phyloP scores from a whole-genome alignment of 2,888 invertebrate genomes.

The Galerucella pusilla region DNA sequence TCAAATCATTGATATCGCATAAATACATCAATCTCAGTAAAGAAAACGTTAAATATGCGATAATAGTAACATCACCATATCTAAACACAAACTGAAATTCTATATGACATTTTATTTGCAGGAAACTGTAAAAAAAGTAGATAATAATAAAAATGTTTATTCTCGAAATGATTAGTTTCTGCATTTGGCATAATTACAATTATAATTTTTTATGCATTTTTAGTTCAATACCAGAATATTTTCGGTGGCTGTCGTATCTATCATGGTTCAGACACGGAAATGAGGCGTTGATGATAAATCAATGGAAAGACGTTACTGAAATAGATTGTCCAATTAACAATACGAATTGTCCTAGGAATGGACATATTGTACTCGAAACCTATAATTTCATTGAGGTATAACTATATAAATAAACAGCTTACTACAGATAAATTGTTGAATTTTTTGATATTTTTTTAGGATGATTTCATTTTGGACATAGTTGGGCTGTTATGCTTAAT shows the following conservation, averaged over 20 bases:
- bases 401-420: too few species aligned
- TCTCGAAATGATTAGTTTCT: too few species aligned
- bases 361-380: slow-evolving; percentile 81
- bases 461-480: not conserved
- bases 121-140: too few species aligned
- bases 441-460: not conserved
- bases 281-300: slow-evolving; percentile 88
- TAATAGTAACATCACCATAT: too few species aligned
- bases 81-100: too few species aligned
- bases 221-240: slow-evolving; percentile 85
- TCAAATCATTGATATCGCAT: too few species aligned
- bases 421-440: too few species aligned
- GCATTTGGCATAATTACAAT: too few species aligned
- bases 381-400: slow-evolving; percentile 80
- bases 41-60: too few species aligned
- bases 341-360: slow-evolving; percentile 82
- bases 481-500: not conserved
- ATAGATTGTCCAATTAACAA: slow-evolving; percentile 79
- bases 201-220: slow-evolving; percentile 35
- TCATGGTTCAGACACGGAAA: slow-evolving; percentile 95
- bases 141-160: too few species aligned
- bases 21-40: too few species aligned
- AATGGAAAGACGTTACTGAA: slow-evolving; percentile 83
- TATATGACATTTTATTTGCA: too few species aligned
- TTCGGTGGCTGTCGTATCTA: slow-evolving; percentile 87